Conservation (phyloP, 2,888 invertebrate genomes). For the Cheilosia soror region DNA sequence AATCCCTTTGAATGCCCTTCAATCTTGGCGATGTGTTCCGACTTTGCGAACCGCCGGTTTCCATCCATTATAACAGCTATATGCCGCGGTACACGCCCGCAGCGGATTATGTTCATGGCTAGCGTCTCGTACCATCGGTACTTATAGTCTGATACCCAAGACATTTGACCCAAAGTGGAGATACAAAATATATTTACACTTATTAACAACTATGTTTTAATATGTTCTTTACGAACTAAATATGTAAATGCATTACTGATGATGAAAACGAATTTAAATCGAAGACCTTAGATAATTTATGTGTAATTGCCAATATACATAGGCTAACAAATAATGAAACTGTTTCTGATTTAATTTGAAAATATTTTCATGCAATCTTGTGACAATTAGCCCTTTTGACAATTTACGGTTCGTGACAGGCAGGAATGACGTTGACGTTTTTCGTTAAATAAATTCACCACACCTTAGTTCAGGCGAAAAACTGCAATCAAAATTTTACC, state of each 20-base stretch:
- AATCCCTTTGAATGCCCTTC: slow-evolving; percentile 93
- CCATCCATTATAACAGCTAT: slow-evolving; percentile 99
- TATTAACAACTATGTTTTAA: not conserved
- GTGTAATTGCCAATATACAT: too few species aligned
- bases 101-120: slow-evolving; percentile 88
- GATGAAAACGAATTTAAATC: too few species aligned
- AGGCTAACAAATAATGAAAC: not conserved
- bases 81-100: slow-evolving; percentile 93
- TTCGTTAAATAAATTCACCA: slow-evolving; percentile 4
- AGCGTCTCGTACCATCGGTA: slow-evolving; percentile 91
- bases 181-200: not conserved
- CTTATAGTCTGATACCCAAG: slow-evolving; percentile 92
- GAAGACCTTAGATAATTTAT: too few species aligned
- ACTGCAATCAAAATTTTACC: too few species aligned
- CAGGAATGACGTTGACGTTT: slow-evolving; percentile 12
- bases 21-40: slow-evolving; percentile 89
- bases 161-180: slow-evolving; percentile 83
- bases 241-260: too few species aligned
- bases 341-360: not conserved
- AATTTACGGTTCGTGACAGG: not conserved
- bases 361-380: slow-evolving; percentile 50
- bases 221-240: not conserved
- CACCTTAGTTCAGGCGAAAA: not conserved
- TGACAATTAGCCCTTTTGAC: slow-evolving; percentile 35
- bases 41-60: slow-evolving; percentile 95